Evolutionary conservation across 2,888 invertebrate species (phyloP), one percentile per base, ranked within the genome.

Genomic region (Stictocephala bisonia): DNA sequence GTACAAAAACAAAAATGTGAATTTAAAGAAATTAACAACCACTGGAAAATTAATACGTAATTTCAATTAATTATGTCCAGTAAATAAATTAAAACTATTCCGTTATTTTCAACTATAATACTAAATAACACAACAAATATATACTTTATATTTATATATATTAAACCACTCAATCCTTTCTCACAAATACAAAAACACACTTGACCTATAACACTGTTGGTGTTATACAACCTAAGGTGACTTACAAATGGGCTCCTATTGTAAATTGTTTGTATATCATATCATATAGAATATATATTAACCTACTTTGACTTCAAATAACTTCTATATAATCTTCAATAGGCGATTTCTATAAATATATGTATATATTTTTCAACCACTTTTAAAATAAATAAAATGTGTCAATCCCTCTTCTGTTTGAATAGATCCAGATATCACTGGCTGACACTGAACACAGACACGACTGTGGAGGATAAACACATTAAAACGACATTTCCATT

Each of bases 151-250:
- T n/a, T n/a, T n/a, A n/a, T n/a, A n/a, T n/a, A 40, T 40, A 41
- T 15, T 35, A n/a, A 44, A 44, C 64, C 64, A 64, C 44, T 41
- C 64, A 44, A 26, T 64, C 15, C 40, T 64, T 41, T 41, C 18
- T 41, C 24, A 18, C 22, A 20, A 44, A 22, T 1, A 27, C 24
- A 9, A 2, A 35, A 40, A 64, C 64, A 44, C 41, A 64, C 40
- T 64, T 44, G 64, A 64, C 64, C 44, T 41, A 41, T 22, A 64
- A 66, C 66, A 72, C 66, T 40, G 56, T 58, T 71, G 58, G 70
- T 71, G 70, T 71, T 56, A 70, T 24, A 71, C 70, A 71, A 71
- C 70, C 70, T 71, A 71, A 56, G 58, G 70, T 71, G 70, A 71
- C 58, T 71, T 29, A 58, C 44, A 71, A 68, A 58, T 44, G 70